A percentile compares a stretch with the other conserved stretches of the same genome.
These are phyloP conservation scores for Phrynosoma platyrhinos DNA, from an alignment of 2,113 vertebrate genomes.

Conservation along the genomic window DNA sequence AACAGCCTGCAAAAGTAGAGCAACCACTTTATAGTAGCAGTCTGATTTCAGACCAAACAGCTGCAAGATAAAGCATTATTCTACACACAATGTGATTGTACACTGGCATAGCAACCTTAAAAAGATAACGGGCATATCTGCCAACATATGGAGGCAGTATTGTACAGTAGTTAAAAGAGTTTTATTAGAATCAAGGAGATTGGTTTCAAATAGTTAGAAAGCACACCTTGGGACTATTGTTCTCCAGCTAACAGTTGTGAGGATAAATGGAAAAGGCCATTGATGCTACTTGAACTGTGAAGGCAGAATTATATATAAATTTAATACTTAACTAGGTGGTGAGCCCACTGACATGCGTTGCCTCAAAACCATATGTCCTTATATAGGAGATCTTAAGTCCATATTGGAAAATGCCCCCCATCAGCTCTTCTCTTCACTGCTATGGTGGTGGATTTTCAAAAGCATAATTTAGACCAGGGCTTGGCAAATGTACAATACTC, in stretches of 20 bases:
- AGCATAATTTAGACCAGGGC: too few species aligned
- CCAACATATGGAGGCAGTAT: not conserved
- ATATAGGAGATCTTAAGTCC: not conserved
- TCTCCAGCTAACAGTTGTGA: not conserved
- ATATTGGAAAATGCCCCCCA: not conserved
- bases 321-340: not conserved
- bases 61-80: not conserved
- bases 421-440: too few species aligned
- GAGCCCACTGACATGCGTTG: not conserved
- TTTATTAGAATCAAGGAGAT: not conserved
- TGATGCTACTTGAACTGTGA: not conserved
- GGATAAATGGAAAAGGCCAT: not conserved
- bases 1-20: conserved; percentile 70
- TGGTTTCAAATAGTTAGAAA: not conserved
- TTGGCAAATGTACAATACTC: too few species aligned
- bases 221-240: not conserved
- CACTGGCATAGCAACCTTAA: not conserved
- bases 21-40: fast-evolving
- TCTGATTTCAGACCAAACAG: not conserved
- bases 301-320: not conserved
- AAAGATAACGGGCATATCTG: too few species aligned
- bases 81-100: not conserved
- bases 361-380: not conserved
- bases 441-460: too few species aligned
- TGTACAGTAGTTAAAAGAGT: not conserved